Evolutionary conservation across 2,797 vertebrate genomes (phyloP), one percentile per base, ranked within the genome.

Genomic region (Tenualosa ilisha): DNA sequence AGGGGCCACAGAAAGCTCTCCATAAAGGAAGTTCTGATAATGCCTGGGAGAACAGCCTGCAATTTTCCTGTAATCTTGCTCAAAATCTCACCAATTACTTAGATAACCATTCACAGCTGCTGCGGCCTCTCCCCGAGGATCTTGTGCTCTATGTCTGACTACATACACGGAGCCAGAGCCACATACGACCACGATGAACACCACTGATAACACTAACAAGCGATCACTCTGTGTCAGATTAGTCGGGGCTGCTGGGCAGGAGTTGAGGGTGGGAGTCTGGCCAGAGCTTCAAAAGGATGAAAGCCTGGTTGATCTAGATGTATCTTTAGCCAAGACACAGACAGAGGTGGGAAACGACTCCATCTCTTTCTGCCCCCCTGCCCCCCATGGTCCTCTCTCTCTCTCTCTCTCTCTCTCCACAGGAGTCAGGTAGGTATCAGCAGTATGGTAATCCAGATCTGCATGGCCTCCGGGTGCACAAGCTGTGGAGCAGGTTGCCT

Each of bases 51-150:
- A 72, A 26, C 13, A 26, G 68, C 68, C 68, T 75, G 68, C 68
- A 75, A 75, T 75, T 75, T 75, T 40, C 65, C 68, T 13, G 12
- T 26, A 75, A 75, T 75, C 68, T 75, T 31, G 1, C 68, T 75
- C 68, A 6, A 75, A 75, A 75, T 75, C 68, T 75, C 68, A 4
- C 13, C 31, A 75, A 75, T 75, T 40, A 75, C 68, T 75, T 75
- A 75, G 68, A 75, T 75, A 75, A 75, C 31, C 68, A 75, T 40
- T 75, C 68, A 17, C 68, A 75, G 68, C 68, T 75, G 68, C 68
- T 20, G 37, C 31, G 17, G 68, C 13, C 13, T 20, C 68, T 75
- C 68, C 68, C 68, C 1, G 0, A 17, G 68, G 68, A 75, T 75
- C 13, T 1, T 75, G 31, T 20, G 9, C 31, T 17, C 68, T 17